These are phyloP conservation scores for Chiloscyllium punctatum DNA, from an alignment of 2,797 vertebrate species.

Conservation along the genomic window DNA sequence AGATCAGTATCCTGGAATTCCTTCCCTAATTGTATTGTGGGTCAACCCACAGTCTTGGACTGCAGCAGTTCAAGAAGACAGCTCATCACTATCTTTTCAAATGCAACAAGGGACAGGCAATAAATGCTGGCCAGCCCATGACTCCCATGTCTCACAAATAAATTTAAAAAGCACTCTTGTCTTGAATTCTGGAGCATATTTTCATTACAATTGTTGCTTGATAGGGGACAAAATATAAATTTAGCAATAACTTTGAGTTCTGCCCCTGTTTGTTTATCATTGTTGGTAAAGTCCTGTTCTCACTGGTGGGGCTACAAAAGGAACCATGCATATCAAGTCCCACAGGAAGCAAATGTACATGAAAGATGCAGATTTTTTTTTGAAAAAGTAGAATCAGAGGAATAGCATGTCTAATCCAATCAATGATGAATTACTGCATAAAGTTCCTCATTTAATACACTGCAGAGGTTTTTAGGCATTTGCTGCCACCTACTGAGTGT, in stretches of 20 bases:
- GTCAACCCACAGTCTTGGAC: too few relatives aligned
- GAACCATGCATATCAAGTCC: not conserved
- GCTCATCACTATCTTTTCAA: too few relatives aligned
- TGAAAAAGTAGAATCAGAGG: not conserved
- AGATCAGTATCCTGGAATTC: too few relatives aligned
- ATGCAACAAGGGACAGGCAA: too few relatives aligned
- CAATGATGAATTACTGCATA: not conserved
- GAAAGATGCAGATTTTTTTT: not conserved
- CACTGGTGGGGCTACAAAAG: too few relatives aligned
- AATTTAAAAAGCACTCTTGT: not conserved
- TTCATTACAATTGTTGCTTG: not conserved
- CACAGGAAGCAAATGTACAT: not conserved
- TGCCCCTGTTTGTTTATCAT: not conserved
- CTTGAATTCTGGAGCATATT: not conserved
- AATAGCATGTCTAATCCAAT: constrained; percentile 12
- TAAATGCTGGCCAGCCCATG: too few relatives aligned
- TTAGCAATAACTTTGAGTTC: not conserved
- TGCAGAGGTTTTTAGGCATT: not conserved
- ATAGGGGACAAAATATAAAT: not conserved
- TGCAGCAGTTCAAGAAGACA: too few relatives aligned
- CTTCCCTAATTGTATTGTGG: too few relatives aligned
- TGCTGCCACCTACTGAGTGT: constrained; percentile 35
- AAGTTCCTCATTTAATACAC: not conserved
- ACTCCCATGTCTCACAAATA: too few relatives aligned
- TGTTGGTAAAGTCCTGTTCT: not conserved